These are phyloP conservation scores for Larimichthys crocea DNA, from an alignment of 2,113 vertebrate genomes.

Conservation along the genomic window DNA sequence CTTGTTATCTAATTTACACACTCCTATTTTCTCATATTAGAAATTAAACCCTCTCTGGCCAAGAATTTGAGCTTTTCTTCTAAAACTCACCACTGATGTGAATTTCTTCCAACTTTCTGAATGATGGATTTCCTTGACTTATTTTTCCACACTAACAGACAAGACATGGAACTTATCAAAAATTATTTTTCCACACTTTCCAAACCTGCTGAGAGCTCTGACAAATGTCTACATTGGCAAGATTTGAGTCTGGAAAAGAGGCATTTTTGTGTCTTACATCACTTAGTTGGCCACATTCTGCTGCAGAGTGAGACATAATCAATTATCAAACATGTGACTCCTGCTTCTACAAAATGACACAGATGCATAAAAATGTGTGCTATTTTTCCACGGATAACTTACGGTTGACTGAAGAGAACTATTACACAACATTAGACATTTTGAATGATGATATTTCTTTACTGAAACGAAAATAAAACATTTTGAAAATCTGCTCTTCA, in stretches of 20 bases:
- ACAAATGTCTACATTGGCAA: neutral
- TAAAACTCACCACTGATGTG: neutral
- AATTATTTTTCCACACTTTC: conserved; percentile 9
- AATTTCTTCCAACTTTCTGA: neutral
- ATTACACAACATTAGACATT: neutral
- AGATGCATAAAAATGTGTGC: conserved; percentile 22
- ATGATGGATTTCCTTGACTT: neutral
- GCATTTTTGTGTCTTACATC: conserved; percentile 28
- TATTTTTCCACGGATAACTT: neutral
- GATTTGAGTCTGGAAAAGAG: neutral
- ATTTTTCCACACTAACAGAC: conserved; percentile 2
- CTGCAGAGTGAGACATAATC: conserved; percentile 32
- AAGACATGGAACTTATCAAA: conserved; percentile 5
- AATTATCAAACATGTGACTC: conserved; percentile 25
- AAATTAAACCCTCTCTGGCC: neutral
- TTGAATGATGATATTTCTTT: conserved; percentile 4
- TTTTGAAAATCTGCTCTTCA: neutral
- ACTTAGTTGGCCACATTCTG: conserved; percentile 11
- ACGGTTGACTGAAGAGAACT: neutral
- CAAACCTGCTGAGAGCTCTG: neutral
- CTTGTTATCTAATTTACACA: neutral
- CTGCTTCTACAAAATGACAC: conserved; percentile 22
- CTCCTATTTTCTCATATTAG: neutral
- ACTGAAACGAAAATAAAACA: neutral
- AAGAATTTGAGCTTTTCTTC: neutral